phyloP scores from a whole-genome alignment of 2,888 invertebrate species.

The Cerastis leucographa region DNA sequence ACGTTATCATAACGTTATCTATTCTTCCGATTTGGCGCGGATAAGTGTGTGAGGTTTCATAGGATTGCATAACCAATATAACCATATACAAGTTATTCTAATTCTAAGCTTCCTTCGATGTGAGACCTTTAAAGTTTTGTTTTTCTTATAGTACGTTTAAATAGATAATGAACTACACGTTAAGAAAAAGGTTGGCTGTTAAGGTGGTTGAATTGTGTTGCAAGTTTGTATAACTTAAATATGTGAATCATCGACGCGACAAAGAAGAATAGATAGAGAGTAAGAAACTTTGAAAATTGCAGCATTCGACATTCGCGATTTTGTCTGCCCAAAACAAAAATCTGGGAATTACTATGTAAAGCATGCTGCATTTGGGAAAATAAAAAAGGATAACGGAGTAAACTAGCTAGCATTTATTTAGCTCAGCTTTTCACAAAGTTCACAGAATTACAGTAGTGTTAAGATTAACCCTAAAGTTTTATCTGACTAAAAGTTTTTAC shows the following conservation, averaged over 20 bases:
- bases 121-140: not conserved
- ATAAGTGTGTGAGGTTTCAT: not conserved
- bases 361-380: not conserved
- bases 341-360: not conserved
- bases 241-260: not conserved
- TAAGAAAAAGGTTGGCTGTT: not conserved
- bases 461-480: not conserved
- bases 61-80: not conserved
- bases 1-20: not conserved
- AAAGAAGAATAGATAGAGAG: not conserved
- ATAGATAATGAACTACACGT: not conserved
- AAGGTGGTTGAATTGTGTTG: not conserved
- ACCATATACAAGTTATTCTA: no score
- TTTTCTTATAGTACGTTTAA: not conserved
- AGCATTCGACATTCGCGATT: not conserved
- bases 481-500: conserved; percentile 3
- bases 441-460: not conserved
- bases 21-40: not conserved
- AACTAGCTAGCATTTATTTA: not conserved
- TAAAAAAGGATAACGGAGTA: not conserved
- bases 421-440: not conserved
- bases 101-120: not conserved
- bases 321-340: not conserved
- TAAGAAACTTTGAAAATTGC: not conserved
- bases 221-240: not conserved